Conservation (phyloP, 1,140 invertebrate species). For the Brachionus sp. region DNA sequence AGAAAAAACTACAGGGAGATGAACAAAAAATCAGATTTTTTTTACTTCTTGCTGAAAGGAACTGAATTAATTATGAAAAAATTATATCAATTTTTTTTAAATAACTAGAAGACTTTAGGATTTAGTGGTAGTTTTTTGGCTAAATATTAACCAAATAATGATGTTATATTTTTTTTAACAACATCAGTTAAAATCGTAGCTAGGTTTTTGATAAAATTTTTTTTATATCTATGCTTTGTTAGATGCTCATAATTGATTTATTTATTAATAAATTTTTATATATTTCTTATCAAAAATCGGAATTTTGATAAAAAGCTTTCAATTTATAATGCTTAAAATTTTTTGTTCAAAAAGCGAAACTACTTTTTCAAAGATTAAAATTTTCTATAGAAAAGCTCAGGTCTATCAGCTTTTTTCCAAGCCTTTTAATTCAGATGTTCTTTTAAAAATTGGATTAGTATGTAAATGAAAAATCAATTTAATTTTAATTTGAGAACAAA, state of each 20-base stretch:
- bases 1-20: background rate
- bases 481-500: background rate
- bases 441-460: no score
- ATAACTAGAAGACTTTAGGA: background rate
- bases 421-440: no score
- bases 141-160: background rate
- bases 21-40: background rate
- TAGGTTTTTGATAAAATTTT: background rate
- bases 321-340: background rate
- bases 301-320: background rate
- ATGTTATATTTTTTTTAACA: background rate
- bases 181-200: background rate
- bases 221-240: slow-evolving; percentile 2
- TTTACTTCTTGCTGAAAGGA: slow-evolving; percentile 35
- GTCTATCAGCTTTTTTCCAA: no score
- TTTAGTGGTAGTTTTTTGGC: background rate
- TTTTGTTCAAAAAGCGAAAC: background rate
- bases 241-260: background rate
- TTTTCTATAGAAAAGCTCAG: no score
- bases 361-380: background rate
- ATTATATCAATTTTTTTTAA: slow-evolving; percentile 26
- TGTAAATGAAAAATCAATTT: no score
- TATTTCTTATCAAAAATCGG: background rate
- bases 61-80: slow-evolving; percentile 42
- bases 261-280: background rate